phyloP scores from a whole-genome alignment of 2,888 invertebrate genomes.

The Tinea semifulvella region DNA sequence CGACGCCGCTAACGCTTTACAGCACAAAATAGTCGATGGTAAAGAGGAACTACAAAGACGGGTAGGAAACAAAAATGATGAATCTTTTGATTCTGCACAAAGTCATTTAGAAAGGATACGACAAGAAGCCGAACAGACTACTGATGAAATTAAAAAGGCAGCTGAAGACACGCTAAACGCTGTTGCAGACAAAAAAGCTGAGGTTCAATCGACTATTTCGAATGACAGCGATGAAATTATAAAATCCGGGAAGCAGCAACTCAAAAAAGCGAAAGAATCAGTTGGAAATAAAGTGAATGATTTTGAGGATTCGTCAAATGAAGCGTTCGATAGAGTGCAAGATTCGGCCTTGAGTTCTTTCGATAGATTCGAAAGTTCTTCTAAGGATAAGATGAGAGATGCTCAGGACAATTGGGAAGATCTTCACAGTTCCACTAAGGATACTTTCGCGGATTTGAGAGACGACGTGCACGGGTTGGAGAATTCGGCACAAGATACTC shows the following conservation, averaged over 20 bases:
- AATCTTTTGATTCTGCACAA: not conserved
- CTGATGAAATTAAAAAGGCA: conserved; percentile 52
- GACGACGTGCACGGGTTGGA: conserved; percentile 51
- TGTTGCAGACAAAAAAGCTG: conserved; percentile 38
- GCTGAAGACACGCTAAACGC: conserved; percentile 49
- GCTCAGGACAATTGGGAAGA: conserved; percentile 51
- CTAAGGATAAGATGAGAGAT: conserved; percentile 50
- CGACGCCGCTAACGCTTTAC: conserved; percentile 6
- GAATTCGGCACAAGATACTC: conserved; percentile 50
- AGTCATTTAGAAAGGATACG: conserved; percentile 50
- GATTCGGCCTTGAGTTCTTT: conserved; percentile 55
- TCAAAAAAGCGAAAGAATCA: conserved; percentile 32
- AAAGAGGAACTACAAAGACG: conserved; percentile 4
- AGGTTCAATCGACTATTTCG: conserved; percentile 34
- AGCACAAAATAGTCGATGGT: conserved; percentile 9
- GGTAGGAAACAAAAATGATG: not conserved
- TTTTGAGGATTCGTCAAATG: conserved; percentile 40
- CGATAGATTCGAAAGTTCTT: conserved; percentile 55
- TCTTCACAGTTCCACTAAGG: conserved; percentile 50
- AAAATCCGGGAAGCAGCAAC: conserved; percentile 31
- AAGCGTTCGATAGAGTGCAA: conserved; percentile 47
- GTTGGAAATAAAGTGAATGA: conserved; percentile 30
- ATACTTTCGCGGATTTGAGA: conserved; percentile 48
- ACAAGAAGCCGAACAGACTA: conserved; percentile 49
- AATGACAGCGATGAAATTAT: conserved; percentile 31